Evolutionary conservation across 1,140 invertebrate species (phyloP).

Genomic region (Caenorhabditis inopinata): DNA sequence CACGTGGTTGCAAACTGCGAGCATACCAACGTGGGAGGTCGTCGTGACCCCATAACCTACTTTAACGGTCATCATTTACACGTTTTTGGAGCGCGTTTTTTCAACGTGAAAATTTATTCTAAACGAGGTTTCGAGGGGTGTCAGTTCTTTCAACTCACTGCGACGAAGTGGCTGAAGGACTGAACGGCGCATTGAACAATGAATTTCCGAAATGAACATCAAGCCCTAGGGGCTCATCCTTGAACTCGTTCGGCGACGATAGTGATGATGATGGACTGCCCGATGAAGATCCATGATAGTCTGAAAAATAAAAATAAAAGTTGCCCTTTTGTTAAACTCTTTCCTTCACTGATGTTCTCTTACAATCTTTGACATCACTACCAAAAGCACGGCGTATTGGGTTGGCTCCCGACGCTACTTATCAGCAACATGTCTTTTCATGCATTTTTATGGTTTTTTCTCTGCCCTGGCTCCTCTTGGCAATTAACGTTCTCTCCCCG

Average conservation of each 20-base stretch:
- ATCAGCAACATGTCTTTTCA: neutral
- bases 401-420: neutral
- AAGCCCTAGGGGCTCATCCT: slow-evolving; percentile 27
- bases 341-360: too few relatives aligned
- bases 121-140: too few relatives aligned
- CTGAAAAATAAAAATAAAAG: slow-evolving; percentile 31
- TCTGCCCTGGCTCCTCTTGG: neutral
- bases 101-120: too few relatives aligned
- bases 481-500: neutral
- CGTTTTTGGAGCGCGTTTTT: neutral
- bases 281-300: slow-evolving; percentile 35
- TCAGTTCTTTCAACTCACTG: neutral
- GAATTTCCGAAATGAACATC: slow-evolving; percentile 28
- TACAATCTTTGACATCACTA: neutral
- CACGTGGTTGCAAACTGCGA: too few relatives aligned
- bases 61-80: neutral
- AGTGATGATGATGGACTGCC: slow-evolving; percentile 29
- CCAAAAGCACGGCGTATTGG: too few relatives aligned
- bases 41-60: neutral
- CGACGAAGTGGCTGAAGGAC: neutral
- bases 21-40: neutral
- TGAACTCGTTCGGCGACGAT: slow-evolving; percentile 14
- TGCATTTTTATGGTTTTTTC: neutral
- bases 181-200: slow-evolving; percentile 4
- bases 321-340: too few relatives aligned